Base-by-base conservation (phyloP, 2,888 invertebrate species). In the Hanleya hanleyi region DNA sequence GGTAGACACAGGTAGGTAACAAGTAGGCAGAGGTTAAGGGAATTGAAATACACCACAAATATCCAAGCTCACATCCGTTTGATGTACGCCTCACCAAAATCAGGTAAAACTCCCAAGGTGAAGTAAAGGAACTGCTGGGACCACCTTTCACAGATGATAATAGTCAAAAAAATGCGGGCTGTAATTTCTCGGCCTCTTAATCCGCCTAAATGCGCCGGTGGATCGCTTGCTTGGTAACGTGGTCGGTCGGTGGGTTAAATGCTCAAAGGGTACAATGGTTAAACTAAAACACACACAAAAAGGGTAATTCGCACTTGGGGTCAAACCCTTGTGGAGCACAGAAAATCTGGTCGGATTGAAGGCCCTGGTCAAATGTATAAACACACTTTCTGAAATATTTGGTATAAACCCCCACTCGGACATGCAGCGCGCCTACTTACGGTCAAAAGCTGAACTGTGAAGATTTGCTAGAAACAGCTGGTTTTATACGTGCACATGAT, bases 381-480 rank as follows among this genome's bases (percentile, higher is more conserved):
- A n/a, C n/a, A n/a, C n/a, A n/a, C n/a, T n/a, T n/a, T n/a, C n/a
- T n/a, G n/a, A n/a, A n/a, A n/a, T n/a, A 18, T 47, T 47, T 47
- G 22, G 2, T 18, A n/a, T 47, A 47, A 22, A 47, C 7, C 47
- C 18, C 22, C 47, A 47, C 47, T n/a, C 47, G 3, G 7, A 47
- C 47, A 47, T 32, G 29, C 22, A 29, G 57, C n/a, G n/a, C n/a
- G n/a, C n/a, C n/a, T 57, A 57, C 57, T 57, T 57, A 57, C 57
- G 57, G 57, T 15, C 57, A 4, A 57, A 47, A 57, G 57, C 57
- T 57, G 57, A 57, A 57, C 57, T 57, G 57, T 57, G 57, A 57
- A 57, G 57, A 22, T 15, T 26, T 57, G 22, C 57, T 32, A 29
- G 4, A 29, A 57, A 22, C 32, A 29, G 29, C 57, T 32, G 29